Evolutionary conservation across 2,888 invertebrate genomes (phyloP).

Genomic region (Drosophila testacea): DNA sequence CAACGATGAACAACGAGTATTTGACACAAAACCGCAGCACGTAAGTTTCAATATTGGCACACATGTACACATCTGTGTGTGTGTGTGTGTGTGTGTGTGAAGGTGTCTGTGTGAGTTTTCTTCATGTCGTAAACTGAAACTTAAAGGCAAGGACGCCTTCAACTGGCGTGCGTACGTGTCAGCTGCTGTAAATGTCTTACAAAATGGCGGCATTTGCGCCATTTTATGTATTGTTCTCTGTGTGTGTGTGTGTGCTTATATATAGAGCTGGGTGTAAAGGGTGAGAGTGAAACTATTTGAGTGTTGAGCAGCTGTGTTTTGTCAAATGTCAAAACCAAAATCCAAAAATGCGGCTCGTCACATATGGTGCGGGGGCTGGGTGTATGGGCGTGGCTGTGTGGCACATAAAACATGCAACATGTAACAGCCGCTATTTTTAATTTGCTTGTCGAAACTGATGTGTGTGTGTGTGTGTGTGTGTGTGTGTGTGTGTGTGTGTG

Average conservation of each 20-base stretch:
- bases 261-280: neutral
- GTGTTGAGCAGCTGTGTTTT: constrained; percentile 69
- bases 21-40: constrained; percentile 66
- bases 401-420: constrained; percentile 47
- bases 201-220: constrained; percentile 63
- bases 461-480: constrained; percentile 39
- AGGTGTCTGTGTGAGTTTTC: constrained; percentile 15
- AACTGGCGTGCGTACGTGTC: constrained; percentile 62
- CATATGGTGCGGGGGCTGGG: constrained; percentile 12
- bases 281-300: constrained; percentile 40
- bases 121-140: constrained; percentile 45
- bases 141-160: constrained; percentile 44
- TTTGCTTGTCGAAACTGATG: constrained; percentile 65
- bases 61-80: constrained; percentile 3
- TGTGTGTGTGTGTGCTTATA: constrained; percentile 5
- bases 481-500: constrained; percentile 39
- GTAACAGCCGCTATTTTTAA: constrained; percentile 76
- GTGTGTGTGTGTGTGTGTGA: constrained; percentile 9
- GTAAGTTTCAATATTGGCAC: constrained; percentile 67
- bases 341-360: constrained; percentile 44
- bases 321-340: constrained; percentile 62
- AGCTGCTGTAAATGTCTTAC: constrained; percentile 67
- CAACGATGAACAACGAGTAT: constrained; percentile 52
- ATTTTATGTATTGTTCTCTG: constrained; percentile 28
- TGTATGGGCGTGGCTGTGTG: neutral